A percentile compares a stretch with the other conserved stretches of the same genome.
These are phyloP conservation scores for Tenthredo amoena DNA, from an alignment of 2,888 invertebrate species.

Conservation along the genomic window DNA sequence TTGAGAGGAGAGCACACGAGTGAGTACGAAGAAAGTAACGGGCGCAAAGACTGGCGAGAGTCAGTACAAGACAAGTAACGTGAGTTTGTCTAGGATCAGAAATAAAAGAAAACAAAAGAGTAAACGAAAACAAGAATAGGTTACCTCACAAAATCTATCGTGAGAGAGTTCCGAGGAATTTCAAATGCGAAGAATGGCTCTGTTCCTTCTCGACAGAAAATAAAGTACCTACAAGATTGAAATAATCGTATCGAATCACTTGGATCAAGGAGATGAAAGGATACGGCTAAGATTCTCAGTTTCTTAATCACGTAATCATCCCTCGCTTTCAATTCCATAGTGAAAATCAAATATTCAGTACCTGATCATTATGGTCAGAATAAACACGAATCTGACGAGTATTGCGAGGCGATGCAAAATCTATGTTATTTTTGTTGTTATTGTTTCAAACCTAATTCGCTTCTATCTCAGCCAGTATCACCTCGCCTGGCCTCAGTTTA, in stretches of 20 bases:
- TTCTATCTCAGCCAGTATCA: constrained; percentile 11
- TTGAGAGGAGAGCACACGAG: constrained; percentile 17
- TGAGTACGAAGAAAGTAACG: constrained; percentile 39
- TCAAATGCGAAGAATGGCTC: constrained; percentile 40
- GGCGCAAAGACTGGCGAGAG: constrained; percentile 19
- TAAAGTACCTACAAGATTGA: constrained; percentile 32
- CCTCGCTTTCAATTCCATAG: neutral
- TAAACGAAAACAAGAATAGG: constrained; percentile 33
- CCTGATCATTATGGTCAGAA: neutral
- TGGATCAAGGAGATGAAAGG: neutral
- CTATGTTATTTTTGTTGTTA: neutral
- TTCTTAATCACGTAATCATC: neutral
- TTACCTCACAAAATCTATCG: constrained; percentile 45
- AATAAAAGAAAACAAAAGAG: constrained; percentile 36
- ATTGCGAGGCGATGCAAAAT: neutral
- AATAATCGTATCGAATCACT: constrained; percentile 35
- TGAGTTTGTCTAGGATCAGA: constrained; percentile 44
- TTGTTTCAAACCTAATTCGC: constrained; percentile 22
- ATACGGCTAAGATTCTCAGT: neutral
- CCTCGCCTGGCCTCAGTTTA: constrained; percentile 30
- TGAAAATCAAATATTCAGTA: constrained; percentile 6
- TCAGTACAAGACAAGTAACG: constrained; percentile 21
- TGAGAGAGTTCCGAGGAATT: constrained; percentile 44
- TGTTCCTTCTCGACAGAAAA: constrained; percentile 4
- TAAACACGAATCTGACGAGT: neutral